phyloP scores from a whole-genome alignment of 1,140 invertebrate genomes.

The Tetragonula clypearis region DNA sequence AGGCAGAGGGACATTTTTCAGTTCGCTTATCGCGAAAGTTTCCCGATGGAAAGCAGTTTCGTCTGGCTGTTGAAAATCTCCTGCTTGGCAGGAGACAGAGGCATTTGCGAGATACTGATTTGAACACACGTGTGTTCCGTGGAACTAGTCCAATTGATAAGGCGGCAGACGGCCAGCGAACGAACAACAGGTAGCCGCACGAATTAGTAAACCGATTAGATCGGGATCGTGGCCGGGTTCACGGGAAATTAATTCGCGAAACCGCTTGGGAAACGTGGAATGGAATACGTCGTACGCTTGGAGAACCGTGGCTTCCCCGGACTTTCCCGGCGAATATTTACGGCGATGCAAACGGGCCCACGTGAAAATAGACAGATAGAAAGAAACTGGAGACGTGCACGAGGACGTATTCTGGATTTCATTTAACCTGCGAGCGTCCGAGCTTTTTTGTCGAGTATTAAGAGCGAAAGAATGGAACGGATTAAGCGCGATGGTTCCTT shows the following conservation, averaged over 20 bases:
- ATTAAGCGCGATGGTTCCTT: background rate
- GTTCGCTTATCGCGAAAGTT: no score
- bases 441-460: background rate
- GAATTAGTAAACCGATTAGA: constrained; percentile 59
- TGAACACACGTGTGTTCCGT: background rate
- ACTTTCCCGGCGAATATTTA: background rate
- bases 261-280: background rate
- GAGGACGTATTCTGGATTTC: background rate
- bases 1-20: no score
- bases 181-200: constrained; percentile 56
- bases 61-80: no score
- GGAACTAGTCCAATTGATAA: constrained; percentile 4
- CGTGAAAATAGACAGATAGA: no score
- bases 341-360: no score
- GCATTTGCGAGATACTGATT: background rate
- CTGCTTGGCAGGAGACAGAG: no score
- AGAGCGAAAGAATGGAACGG: background rate
- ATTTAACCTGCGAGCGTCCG: background rate
- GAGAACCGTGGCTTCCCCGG: no score
- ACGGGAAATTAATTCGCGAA: constrained; percentile 13
- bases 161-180: background rate
- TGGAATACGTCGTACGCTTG: background rate
- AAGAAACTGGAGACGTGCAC: background rate
- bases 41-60: no score
- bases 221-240: constrained; percentile 2